A percentile compares a stretch with the other conserved stretches of the same genome.
Evolutionary conservation across 2,888 invertebrate species (phyloP).

Genomic region (Protodeltote pygarga): DNA sequence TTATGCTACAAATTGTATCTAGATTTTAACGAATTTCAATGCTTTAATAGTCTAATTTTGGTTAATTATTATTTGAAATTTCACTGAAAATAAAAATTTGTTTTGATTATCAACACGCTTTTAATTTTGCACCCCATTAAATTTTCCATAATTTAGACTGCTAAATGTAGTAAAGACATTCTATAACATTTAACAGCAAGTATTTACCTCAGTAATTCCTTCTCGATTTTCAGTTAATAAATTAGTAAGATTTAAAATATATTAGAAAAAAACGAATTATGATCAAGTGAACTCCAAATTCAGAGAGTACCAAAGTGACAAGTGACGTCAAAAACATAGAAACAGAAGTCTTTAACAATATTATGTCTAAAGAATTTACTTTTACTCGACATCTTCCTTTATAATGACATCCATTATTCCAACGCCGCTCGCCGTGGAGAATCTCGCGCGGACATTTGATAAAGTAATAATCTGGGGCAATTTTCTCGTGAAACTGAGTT

Average conservation of each 20-base stretch:
- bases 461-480: slow-evolving; percentile 46
- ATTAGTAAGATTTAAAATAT: no score
- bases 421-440: slow-evolving; percentile 26
- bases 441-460: slow-evolving; percentile 30
- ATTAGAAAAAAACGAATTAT: no score
- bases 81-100: background rate
- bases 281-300: background rate
- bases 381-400: slow-evolving; percentile 29
- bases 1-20: no score
- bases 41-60: no score
- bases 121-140: no score
- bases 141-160: no score
- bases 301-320: background rate
- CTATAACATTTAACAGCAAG: background rate
- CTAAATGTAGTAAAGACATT: no score
- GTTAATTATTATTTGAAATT: no score
- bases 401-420: slow-evolving; percentile 40
- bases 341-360: slow-evolving; percentile 21
- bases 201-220: no score
- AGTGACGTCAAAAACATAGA: slow-evolving; percentile 5
- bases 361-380: slow-evolving; percentile 26
- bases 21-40: no score
- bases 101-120: no score
- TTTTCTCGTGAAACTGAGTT: slow-evolving; percentile 33
- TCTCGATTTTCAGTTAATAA: no score